A percentile compares a stretch with the other conserved stretches of the same genome.
phyloP scores from a whole-genome alignment of 2,113 vertebrate genomes.

The Neolamprologus sp. region DNA sequence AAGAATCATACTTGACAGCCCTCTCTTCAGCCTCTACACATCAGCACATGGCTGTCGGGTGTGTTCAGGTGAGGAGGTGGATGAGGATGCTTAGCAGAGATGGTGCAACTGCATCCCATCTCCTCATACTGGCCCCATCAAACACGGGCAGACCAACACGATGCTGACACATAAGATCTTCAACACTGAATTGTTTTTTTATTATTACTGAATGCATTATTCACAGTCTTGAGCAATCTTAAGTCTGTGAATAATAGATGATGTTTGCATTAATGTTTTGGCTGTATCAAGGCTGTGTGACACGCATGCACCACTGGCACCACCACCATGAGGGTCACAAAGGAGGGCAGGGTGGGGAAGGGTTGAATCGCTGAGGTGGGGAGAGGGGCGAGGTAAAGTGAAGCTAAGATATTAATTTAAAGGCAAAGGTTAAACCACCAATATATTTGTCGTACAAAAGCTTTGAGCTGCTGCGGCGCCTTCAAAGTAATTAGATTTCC shows the following conservation, averaged over 20 bases:
- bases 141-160: background rate
- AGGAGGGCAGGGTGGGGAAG: background rate
- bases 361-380: background rate
- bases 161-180: constrained; percentile 47
- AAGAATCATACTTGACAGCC: background rate
- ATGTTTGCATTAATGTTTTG: constrained; percentile 33
- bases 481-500: constrained; percentile 49
- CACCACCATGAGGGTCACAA: constrained; percentile 21
- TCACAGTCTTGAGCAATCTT: constrained; percentile 47
- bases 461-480: constrained; percentile 16
- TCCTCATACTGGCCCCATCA: background rate
- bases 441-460: constrained; percentile 40
- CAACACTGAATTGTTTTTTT: constrained; percentile 20
- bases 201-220: constrained; percentile 50
- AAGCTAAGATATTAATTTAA: constrained; percentile 33
- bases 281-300: constrained; percentile 40
- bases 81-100: background rate
- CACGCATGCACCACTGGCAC: constrained; percentile 27
- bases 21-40: background rate
- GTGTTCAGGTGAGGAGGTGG: background rate
- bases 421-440: constrained; percentile 47
- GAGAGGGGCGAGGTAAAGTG: background rate
- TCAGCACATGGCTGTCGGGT: background rate
- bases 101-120: background rate
- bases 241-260: constrained; percentile 63